phyloP scores from a whole-genome alignment of 1,140 invertebrate genomes.

The Araneus ventricosus region DNA sequence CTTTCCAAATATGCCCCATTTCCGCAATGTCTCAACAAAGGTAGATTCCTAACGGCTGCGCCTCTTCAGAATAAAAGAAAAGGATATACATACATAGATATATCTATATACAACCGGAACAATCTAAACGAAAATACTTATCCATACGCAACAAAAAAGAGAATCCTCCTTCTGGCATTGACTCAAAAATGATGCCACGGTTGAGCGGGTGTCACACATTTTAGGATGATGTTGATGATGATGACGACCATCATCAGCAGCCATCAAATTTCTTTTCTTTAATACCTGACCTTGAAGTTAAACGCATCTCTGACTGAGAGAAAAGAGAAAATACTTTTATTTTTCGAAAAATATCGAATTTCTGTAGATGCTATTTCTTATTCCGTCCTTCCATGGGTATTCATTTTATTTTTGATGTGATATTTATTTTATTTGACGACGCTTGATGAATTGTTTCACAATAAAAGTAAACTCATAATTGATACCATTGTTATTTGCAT shows the following conservation, averaged over 20 bases:
- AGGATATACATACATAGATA: background rate
- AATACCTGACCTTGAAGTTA: conserved; percentile 65
- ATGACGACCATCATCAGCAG: conserved; percentile 50
- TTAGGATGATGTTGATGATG: conserved; percentile 68
- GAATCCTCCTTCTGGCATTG: conserved; percentile 30
- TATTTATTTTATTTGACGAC: no score
- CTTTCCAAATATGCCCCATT: conserved; percentile 53
- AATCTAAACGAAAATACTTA: conserved; percentile 30
- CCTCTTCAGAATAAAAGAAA: conserved; percentile 23
- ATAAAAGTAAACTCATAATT: no score
- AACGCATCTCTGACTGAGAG: background rate
- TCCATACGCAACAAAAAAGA: conserved; percentile 29
- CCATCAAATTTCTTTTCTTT: conserved; percentile 47
- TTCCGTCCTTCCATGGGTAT: no score
- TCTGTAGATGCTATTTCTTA: no score
- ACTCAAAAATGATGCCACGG: conserved; percentile 67
- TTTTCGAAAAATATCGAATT: no score
- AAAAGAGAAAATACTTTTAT: background rate
- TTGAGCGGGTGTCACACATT: conserved; percentile 65
- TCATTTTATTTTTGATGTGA: no score
- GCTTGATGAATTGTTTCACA: no score
- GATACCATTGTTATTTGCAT: no score
- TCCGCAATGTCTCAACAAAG: conserved; percentile 60
- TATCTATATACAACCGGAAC: background rate
- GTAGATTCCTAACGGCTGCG: background rate